Evolutionary conservation across 2,888 invertebrate genomes (phyloP).

Genomic region (Apantesis nais): DNA sequence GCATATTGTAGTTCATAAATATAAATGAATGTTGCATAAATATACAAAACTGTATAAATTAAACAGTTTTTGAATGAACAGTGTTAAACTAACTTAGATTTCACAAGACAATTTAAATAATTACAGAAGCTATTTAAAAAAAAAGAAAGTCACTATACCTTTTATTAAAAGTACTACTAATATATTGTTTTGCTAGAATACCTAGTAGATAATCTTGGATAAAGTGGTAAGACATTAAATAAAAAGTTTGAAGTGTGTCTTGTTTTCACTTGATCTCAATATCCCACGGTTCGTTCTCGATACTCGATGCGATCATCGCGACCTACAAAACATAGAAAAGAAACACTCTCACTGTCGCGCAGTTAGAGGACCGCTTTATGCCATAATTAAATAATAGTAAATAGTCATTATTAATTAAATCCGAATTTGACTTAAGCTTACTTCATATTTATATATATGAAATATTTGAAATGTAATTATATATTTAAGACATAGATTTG

Average conservation of each 20-base stretch:
- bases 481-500: not conserved
- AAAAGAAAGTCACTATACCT: not conserved
- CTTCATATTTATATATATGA: not conserved
- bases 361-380: constrained; percentile 47
- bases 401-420: not conserved
- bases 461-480: not conserved
- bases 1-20: constrained; percentile 4
- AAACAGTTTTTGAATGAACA: not conserved
- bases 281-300: constrained; percentile 53
- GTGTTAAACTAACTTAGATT: not conserved
- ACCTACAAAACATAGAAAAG: constrained; percentile 74
- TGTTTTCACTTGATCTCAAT: constrained; percentile 68
- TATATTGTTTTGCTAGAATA: not conserved
- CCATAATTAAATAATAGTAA: constrained; percentile 28
- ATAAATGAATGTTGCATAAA: constrained; percentile 39
- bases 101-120: not conserved
- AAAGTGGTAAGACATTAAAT: constrained; percentile 13
- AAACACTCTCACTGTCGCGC: constrained; percentile 78
- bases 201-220: not conserved
- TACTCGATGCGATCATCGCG: constrained; percentile 62
- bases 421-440: not conserved
- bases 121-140: not conserved
- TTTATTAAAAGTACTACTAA: constrained; percentile 3
- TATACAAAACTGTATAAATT: constrained; percentile 38
- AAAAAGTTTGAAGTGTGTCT: constrained; percentile 33